Evolutionary conservation across 2,888 invertebrate genomes (phyloP), one percentile per base, ranked within the genome.

Genomic region (Mystacides longicornis): DNA sequence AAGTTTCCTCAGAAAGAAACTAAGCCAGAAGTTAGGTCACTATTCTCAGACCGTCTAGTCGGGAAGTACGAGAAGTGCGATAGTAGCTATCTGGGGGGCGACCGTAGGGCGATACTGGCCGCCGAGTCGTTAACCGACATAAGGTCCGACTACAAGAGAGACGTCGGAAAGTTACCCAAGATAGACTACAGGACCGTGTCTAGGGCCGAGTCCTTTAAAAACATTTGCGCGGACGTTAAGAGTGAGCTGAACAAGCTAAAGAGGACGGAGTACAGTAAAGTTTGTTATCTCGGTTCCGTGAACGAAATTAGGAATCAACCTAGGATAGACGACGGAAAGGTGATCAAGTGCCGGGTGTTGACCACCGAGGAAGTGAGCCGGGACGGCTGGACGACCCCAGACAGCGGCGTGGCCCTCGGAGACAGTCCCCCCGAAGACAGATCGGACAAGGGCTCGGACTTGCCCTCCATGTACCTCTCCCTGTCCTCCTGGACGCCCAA

Each of bases 401-500:
- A 57, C 56, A 58, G 60, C 51, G 60, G 60, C n/a, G 60, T 60
- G 31, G 59, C 60, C 18, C 54, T 71, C 65, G 75, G 75, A 71
- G 77, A 76, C 69, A 75, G 72, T 67, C 73, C 72, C 68, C 61
- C 61, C 7, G 61, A 61, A 45, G 58, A 67, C 62, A 64, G 67
- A 62, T 54, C 72, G 71, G 66, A 74, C 9, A 42, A 51, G 20
- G 49, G 54, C 18, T 37, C 50, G 4, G 78, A 81, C 67, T 76
- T 82, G 69, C 86, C 86, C 52, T 82, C 86, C 63, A 79, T 86
- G 61, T 86, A 86, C 72, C 80, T 85, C 65, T 83, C 86, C 57
- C 81, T 86, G 68, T 77, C 80, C 64, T 84, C 85, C 65, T 87
- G 87, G 87, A 85, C 86, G 67, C 86, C 86, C 68, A 87, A 87